A percentile compares a stretch with the other conserved stretches of the same genome.
phyloP scores from a whole-genome alignment of 2,113 vertebrate genomes.

The Okapia johnstoni region DNA sequence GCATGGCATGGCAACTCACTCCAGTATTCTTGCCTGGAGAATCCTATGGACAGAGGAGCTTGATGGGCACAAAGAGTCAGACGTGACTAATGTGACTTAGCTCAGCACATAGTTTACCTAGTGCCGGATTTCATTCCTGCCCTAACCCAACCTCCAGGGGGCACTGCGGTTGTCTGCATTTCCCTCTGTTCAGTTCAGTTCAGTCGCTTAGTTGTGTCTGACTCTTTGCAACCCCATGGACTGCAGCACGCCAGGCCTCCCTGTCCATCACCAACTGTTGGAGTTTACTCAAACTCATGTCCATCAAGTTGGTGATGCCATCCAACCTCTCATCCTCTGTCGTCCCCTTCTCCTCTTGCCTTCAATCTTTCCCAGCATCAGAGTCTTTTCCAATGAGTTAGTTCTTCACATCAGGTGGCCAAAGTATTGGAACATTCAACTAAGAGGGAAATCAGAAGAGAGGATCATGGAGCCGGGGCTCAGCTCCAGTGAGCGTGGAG shows the following conservation, averaged over 20 bases:
- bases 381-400: not conserved
- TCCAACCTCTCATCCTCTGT: not conserved
- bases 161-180: not conserved
- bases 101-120: not conserved
- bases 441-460: not conserved
- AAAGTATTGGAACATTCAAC: not conserved
- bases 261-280: not conserved
- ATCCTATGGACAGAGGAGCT: not conserved
- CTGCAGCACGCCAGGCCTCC: not conserved
- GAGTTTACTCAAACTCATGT: not conserved
- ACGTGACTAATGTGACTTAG: not conserved
- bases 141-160: fast-evolving
- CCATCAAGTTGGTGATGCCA: not conserved
- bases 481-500: fast-evolving
- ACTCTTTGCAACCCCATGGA: not conserved
- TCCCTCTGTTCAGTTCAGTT: not conserved
- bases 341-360: not conserved
- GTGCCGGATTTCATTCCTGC: not conserved
- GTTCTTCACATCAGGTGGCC: not conserved
- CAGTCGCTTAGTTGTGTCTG: not conserved
- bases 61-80: not conserved
- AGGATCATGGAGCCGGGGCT: fast-evolving
- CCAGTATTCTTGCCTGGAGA: not conserved
- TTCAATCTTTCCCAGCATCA: not conserved
- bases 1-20: not conserved